Evolutionary conservation across 92 coral and sea anemone genomes (phyloP), one percentile per base, ranked within the genome.

Genomic region (Pocillopora grandis): DNA sequence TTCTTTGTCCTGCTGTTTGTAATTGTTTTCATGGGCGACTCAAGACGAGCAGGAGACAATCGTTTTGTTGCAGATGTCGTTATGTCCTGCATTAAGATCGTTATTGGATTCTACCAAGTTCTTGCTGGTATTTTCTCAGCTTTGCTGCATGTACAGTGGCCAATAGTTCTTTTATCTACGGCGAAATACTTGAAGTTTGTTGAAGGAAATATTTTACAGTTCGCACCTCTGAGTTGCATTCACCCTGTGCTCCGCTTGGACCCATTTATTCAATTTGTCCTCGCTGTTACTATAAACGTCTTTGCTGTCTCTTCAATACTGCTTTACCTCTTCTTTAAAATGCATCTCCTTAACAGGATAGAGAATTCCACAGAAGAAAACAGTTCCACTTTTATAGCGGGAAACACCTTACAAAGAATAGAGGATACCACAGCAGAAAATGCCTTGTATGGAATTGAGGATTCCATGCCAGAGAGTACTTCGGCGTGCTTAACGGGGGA

Each of bases 11-110:
- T 84, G 49, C 81, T 91, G 6, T 76, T 91, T 21, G 69, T 82
- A n/a, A 91, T 86, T 23, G 85, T 90, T 23, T 20, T 87, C 56
- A 72, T 88, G 89, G 93, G 93, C 7, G 93, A 90, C 87, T 71
- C 76, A 36, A 71, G 12, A 71, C 18, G 37, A 5, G 18, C 76
- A 14, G 76, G 27, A 31, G 14, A 68, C 17, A 19, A 68, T 36
- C 77, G 78, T 12, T 80, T 86, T 8, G 16, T 80, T 16, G 90
- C 90, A 62, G 90, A 87, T 36, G 90, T 87, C 48, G 68, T 87
- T 77, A 80, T 87, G 61, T 87, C 90, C 18, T 80, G 90, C n/a
- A 73, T 70, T 48, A 87, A 87, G 72, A 87, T 87, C 59, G 81
- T 87, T 3, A 78, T 87, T 56, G 86, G 90, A 36, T 87, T 87